Evolutionary conservation across 2,888 invertebrate species (phyloP), one percentile per base, ranked within the genome.

Genomic region (Erpobdella octoculata): DNA sequence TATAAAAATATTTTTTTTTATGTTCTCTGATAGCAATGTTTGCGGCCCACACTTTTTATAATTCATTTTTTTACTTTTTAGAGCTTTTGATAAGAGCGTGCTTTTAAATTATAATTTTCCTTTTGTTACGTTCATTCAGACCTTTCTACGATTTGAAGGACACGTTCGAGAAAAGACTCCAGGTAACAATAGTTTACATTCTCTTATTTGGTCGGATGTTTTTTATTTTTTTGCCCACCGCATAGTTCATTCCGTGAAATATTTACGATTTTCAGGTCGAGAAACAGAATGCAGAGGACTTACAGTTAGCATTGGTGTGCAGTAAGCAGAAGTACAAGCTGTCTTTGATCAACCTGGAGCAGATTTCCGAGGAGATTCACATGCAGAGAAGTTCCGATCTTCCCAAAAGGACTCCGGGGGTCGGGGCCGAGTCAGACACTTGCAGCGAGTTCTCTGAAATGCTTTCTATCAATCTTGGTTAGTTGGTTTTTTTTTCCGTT

Each of bases 121-220:
- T 15, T 12, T 46, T 18, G 15, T 46, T 46, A 12, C 46, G 46
- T 15, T 46, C n/a, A n/a, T n/a, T 62, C 77, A 81, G 92, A 72
- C 88, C 91, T 0, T 95, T 94, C 82, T 94, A 94, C 80, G 93
- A 94, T 75, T 89, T 92, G 82, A 93, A 92, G 84, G 88, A 89
- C 79, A 86, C 90, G 18, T 91, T 92, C 78, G 90, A 93, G 81
- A 89, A 90, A 78, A 91, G 92, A 81, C 83, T 93, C 71, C 89
- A 89, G 78, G 89, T 90, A 2, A 61, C 59, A 8, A 62, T 18
- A 46, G 12, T 18, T 18, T 18, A 41, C 46, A 41, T 41, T 12
- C n/a, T 41, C 12, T 12, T 12, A 12, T 41, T 41, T 41, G n/a
- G 12, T 41, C 46, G 12, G 12, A 41, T 41, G n/a, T 18, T 12